A percentile compares a stretch with the other conserved stretches of the same genome.
These are phyloP conservation scores for Nebria brevicollis DNA, from an alignment of 2,888 invertebrate species.

Conservation along the genomic window DNA sequence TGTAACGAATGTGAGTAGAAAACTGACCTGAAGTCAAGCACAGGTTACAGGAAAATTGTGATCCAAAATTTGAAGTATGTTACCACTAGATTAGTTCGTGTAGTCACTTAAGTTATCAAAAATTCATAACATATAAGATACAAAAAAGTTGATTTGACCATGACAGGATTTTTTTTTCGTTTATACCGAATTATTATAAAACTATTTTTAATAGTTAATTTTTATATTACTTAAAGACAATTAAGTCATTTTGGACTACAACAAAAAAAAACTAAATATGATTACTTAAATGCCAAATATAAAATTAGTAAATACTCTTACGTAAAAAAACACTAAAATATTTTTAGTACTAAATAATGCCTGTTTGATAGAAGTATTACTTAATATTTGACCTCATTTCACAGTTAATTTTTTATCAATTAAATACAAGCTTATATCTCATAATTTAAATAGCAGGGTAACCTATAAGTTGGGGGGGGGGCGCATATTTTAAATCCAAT, in stretches of 20 bases:
- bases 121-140: not conserved
- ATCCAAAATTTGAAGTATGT: no score
- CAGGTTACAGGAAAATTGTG: no score
- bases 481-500: no score
- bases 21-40: no score
- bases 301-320: not conserved
- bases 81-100: no score
- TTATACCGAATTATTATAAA: not conserved
- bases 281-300: not conserved
- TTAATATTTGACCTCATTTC: constrained; percentile 7
- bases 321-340: no score
- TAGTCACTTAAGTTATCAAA: not conserved
- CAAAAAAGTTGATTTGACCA: not conserved
- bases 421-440: no score
- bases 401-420: constrained; percentile 23
- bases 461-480: no score
- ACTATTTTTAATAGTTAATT: not conserved
- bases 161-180: not conserved
- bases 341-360: not conserved
- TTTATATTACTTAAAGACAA: not conserved
- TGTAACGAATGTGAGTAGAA: no score
- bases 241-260: not conserved
- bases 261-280: not conserved
- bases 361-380: not conserved
- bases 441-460: no score